Base-by-base conservation (phyloP, 1,140 invertebrate genomes). In the Xylocopa sonorina region DNA sequence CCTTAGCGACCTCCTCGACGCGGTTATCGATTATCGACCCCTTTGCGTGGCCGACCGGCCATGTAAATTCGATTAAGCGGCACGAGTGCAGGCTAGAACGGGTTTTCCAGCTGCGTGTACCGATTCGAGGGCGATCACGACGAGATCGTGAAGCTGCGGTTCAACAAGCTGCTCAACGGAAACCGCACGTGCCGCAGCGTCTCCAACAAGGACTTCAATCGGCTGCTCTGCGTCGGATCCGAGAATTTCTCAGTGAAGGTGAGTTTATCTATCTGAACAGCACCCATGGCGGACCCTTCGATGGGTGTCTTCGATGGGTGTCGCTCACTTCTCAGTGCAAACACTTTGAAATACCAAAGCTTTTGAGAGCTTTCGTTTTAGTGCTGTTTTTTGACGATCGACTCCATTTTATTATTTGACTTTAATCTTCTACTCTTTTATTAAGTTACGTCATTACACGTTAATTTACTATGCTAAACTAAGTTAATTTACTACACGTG, bases 91-190 rank as follows among this genome's bases (percentile, higher is more conserved):
- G 67, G 66, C 77, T 46, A 58, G 60, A 82, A 86, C 74, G 86
- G 71, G 88, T 80, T 87, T 94, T 94, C 66, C 93, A 97, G 96
- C 90, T 98, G 97, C 90, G 94, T 96, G 32, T 98, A 97, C 91
- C 95, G 96, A 46, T 98, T 98, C 86, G 96, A 97, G 92, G 97
- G 95, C 0, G 95, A 96, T 84, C 94, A 95, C 46, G 96, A 96
- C 48, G 97, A 98, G 89, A 93, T 95, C 38, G 95, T 97, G 5
- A 94, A 95, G 57, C 92, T 97, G 46, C 94, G 95, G 51, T 92
- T 97, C 72, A 95, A 94, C 29, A 94, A 94, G 73, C 92, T 97
- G 1, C 92, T 94, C 38, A 96, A 96, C 27, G 93, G 94, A 10
- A 94, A 96, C 81, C 93, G 95, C 9, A 93, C 93, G 24, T 96